Conservation (phyloP, 2,113 vertebrate genomes). For the Syngnathus typhle region DNA sequence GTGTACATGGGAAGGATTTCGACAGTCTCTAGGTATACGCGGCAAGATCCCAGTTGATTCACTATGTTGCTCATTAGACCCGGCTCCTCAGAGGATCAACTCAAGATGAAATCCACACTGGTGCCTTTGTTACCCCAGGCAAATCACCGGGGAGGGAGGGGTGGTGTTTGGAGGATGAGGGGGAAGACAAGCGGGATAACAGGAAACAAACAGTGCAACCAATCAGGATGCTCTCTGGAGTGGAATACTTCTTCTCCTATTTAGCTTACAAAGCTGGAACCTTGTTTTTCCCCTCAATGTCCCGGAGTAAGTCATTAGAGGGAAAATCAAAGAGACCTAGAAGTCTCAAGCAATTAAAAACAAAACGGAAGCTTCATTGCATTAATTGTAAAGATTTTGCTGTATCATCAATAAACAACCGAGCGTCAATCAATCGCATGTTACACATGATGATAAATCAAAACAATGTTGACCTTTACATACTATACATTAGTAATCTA, state of each 20-base stretch:
- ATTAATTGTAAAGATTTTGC: constrained; percentile 3
- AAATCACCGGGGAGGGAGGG: constrained; percentile 36
- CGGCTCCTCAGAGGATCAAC: constrained; percentile 37
- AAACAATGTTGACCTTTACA: constrained; percentile 39
- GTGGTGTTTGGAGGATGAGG: background rate
- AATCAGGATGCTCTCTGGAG: constrained; percentile 41
- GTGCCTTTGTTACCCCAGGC: constrained; percentile 45
- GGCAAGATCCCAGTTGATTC: constrained; percentile 42
- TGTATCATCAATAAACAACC: constrained; percentile 25
- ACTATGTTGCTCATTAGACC: constrained; percentile 54
- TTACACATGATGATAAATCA: constrained; percentile 45
- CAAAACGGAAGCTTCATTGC: constrained; percentile 11
- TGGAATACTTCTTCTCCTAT: constrained; percentile 20
- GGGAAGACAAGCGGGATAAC: constrained; percentile 35
- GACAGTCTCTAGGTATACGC: constrained; percentile 49
- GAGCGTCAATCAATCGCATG: constrained; percentile 23
- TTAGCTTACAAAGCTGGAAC: constrained; percentile 28
- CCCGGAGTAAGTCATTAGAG: constrained; percentile 36
- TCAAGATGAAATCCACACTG: constrained; percentile 39
- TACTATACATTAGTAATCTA: constrained; percentile 41
- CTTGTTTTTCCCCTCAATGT: constrained; percentile 33
- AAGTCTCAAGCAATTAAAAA: constrained; percentile 14
- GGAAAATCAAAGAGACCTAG: constrained; percentile 35
- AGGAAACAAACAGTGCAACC: constrained; percentile 53
- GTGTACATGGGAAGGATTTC: constrained; percentile 11